A percentile compares a stretch with the other conserved stretches of the same genome.
phyloP scores from a whole-genome alignment of 2,113 vertebrate species.

The Agapornis roseicollis region DNA sequence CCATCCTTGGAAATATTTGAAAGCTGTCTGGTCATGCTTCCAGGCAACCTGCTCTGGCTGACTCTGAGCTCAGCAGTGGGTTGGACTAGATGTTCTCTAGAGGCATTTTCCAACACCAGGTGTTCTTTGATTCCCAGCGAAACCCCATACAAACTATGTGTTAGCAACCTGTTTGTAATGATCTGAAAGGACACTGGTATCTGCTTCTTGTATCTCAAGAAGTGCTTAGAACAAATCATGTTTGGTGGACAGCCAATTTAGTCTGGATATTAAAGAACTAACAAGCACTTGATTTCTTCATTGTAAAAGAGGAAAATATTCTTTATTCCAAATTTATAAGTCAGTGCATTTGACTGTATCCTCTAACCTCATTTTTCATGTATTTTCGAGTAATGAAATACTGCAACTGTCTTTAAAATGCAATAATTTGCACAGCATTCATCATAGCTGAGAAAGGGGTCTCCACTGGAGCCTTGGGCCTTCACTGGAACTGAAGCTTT shows the following conservation, averaged over 20 bases:
- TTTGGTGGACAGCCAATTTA: background rate
- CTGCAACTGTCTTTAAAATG: background rate
- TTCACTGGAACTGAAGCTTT: background rate
- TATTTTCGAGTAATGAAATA: background rate
- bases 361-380: background rate
- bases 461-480: background rate
- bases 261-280: background rate
- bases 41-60: background rate
- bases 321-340: background rate
- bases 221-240: background rate
- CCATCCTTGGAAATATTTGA: background rate
- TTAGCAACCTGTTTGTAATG: background rate
- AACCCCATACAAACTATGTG: background rate
- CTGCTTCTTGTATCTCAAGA: background rate
- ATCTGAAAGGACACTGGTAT: background rate
- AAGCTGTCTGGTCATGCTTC: background rate
- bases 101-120: background rate
- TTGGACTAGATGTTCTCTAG: background rate
- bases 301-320: background rate
- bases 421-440: background rate
- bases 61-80: background rate
- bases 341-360: background rate
- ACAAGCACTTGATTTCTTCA: background rate
- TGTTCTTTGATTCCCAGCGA: background rate
- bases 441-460: background rate